A percentile compares a stretch with the other conserved stretches of the same genome.
phyloP scores from a whole-genome alignment of 2,113 vertebrate species.

The Lampris megalopsis region DNA sequence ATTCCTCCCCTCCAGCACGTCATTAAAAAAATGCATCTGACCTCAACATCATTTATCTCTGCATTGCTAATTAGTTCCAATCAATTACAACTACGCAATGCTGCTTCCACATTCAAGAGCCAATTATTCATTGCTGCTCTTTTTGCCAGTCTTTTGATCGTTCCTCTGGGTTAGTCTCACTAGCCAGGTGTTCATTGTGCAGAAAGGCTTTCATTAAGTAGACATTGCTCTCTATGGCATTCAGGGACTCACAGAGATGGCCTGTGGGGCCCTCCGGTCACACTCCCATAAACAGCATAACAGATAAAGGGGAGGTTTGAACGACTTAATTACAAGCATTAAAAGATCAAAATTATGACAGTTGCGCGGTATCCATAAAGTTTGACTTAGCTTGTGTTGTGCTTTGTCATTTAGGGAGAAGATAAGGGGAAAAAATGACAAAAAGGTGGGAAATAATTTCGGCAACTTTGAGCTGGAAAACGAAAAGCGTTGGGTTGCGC shows the following conservation, averaged over 20 bases:
- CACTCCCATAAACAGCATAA: constrained; percentile 23
- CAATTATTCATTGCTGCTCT: constrained; percentile 65
- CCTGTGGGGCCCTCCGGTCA: constrained; percentile 37
- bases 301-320: constrained; percentile 45
- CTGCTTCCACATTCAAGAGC: constrained; percentile 63
- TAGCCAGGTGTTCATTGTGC: constrained; percentile 27
- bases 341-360: constrained; percentile 67
- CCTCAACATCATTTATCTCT: constrained; percentile 75
- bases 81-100: constrained; percentile 76
- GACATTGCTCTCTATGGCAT: constrained; percentile 61
- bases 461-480: constrained; percentile 26
- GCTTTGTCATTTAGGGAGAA: constrained; percentile 3
- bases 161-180: constrained; percentile 61
- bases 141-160: constrained; percentile 64
- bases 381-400: constrained; percentile 51
- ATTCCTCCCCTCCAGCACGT: constrained; percentile 51
- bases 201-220: constrained; percentile 69
- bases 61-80: constrained; percentile 72
- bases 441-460: constrained; percentile 47
- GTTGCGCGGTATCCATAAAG: constrained; percentile 41
- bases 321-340: constrained; percentile 67
- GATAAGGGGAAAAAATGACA: constrained; percentile 35
- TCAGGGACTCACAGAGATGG: constrained; percentile 48
- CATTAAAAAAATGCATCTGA: constrained; percentile 68
- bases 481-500: constrained; percentile 35